phyloP scores from a whole-genome alignment of 2,113 vertebrate genomes.

The Promerops cafer region DNA sequence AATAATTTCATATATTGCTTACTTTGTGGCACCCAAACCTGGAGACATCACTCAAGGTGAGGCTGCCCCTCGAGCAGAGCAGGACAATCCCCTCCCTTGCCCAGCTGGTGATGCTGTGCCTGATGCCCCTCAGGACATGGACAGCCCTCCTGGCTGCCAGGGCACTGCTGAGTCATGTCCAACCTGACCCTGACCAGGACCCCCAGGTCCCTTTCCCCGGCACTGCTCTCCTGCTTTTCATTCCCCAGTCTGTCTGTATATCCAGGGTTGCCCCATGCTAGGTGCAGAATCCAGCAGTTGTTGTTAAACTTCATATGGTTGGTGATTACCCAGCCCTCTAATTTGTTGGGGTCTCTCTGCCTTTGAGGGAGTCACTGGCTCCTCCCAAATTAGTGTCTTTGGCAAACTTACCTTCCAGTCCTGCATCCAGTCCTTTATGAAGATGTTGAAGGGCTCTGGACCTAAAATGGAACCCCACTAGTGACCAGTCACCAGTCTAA shows the following conservation, averaged over 20 bases:
- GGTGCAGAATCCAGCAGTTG: background rate
- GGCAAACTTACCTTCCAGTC: background rate
- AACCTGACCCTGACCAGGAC: accelerated
- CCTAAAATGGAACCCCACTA: background rate
- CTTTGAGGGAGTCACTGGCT: background rate
- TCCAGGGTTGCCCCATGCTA: background rate
- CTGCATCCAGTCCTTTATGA: background rate
- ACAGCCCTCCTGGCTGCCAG: background rate
- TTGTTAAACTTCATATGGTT: background rate
- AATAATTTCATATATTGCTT: background rate
- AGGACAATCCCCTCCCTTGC: background rate
- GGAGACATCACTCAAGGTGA: background rate
- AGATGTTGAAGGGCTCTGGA: background rate
- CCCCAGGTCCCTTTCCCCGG: background rate
- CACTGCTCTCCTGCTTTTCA: background rate
- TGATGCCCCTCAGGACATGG: accelerated
- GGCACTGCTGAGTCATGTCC: background rate
- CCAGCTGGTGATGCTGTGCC: accelerated
- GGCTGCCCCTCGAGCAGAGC: accelerated
- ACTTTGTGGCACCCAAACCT: background rate
- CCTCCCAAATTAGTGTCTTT: background rate
- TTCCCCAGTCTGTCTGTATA: accelerated
- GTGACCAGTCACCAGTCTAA: background rate
- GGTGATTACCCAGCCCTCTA: background rate
- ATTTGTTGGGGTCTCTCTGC: background rate